phyloP scores from a whole-genome alignment of 1,140 invertebrate species.

The Microplitis demolitor region DNA sequence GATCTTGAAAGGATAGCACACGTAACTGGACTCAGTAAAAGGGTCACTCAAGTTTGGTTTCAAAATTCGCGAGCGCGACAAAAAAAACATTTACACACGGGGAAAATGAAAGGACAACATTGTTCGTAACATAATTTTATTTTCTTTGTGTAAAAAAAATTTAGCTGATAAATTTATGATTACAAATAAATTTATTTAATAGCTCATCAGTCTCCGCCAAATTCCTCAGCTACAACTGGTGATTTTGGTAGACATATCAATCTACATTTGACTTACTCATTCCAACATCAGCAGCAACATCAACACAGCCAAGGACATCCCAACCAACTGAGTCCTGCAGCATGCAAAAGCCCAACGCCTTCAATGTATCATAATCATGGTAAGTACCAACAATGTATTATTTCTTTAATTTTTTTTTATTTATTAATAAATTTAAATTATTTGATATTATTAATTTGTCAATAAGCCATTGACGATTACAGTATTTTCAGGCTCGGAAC shows the following conservation, averaged over 20 bases:
- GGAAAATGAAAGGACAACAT: constrained; percentile 80
- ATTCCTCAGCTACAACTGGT: constrained; percentile 42
- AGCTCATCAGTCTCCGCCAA: constrained; percentile 50
- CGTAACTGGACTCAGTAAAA: constrained; percentile 94
- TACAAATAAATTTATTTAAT: constrained; percentile 19
- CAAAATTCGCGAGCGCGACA: constrained; percentile 98
- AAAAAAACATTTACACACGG: constrained; percentile 93
- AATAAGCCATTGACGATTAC: not conserved
- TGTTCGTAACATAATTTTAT: constrained; percentile 66
- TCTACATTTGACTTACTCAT: constrained; percentile 81
- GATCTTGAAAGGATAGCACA: constrained; percentile 97
- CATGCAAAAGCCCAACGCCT: constrained; percentile 49
- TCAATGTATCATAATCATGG: constrained; percentile 53
- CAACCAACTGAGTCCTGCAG: constrained; percentile 46
- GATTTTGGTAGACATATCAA: constrained; percentile 79
- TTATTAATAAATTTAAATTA: not conserved
- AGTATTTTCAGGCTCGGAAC: constrained; percentile 68
- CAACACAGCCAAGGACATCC: constrained; percentile 44
- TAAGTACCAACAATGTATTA: constrained; percentile 22
- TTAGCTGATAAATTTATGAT: not conserved
- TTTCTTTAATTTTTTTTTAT: not conserved
- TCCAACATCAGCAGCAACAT: constrained; percentile 71
- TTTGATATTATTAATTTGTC: not conserved
- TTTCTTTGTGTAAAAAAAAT: too few species aligned
- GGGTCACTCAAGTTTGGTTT: constrained; percentile 99